phyloP scores from a whole-genome alignment of 2,113 vertebrate species.

The Rhabdomys dilectus region DNA sequence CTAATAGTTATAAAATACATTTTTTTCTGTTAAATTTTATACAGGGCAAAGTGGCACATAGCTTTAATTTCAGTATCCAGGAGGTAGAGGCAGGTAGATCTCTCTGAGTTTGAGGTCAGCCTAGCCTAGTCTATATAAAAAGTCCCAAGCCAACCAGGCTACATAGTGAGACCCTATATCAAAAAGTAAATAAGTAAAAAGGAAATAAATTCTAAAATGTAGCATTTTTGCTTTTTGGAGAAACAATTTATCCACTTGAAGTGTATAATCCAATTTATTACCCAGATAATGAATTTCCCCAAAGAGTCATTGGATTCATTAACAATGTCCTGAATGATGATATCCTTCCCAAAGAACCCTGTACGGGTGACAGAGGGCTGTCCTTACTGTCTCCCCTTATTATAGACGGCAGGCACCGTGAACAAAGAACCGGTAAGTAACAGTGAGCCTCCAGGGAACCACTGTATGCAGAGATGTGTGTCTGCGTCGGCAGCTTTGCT shows the following conservation, averaged over 20 bases:
- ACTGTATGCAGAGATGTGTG: neutral
- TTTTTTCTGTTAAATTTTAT: slow-evolving; percentile 2
- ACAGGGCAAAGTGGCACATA: neutral
- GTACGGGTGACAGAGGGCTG: neutral
- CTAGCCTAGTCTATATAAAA: neutral
- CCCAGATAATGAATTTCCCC: slow-evolving; percentile 42
- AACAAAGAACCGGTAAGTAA: neutral
- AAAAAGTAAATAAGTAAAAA: neutral
- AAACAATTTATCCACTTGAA: neutral
- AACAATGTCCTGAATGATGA: neutral
- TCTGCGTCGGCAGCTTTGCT: neutral
- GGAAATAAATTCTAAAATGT: neutral
- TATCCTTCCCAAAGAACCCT: neutral
- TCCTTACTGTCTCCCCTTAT: neutral
- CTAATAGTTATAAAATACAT: neutral
- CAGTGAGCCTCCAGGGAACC: neutral
- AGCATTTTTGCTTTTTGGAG: neutral
- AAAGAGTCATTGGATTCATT: slow-evolving; percentile 43
- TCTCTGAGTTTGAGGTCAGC: neutral
- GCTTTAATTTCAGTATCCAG: neutral
- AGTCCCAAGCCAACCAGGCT: neutral
- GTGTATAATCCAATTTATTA: slow-evolving; percentile 24
- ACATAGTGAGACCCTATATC: neutral
- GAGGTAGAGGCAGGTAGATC: too few relatives aligned
- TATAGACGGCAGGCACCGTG: neutral